Conservation (phyloP, 2,797 vertebrate species). For the Falco concolor region DNA sequence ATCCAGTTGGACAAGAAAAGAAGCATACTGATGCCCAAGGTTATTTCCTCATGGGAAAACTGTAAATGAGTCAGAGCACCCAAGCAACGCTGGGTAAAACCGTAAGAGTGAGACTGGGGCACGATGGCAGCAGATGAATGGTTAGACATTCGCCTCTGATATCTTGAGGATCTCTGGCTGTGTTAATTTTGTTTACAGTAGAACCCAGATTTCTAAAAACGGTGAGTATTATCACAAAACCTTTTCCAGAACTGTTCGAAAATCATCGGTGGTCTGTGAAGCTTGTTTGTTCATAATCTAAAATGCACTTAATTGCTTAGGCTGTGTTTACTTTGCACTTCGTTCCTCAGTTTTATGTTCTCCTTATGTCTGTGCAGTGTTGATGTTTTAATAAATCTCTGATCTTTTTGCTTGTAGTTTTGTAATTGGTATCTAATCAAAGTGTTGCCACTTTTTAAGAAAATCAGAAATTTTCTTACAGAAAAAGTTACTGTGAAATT, state of each 20-base stretch:
- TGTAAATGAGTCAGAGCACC: neutral
- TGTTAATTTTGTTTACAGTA: neutral
- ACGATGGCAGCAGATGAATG: neutral
- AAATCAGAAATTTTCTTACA: neutral
- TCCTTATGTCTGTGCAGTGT: neutral
- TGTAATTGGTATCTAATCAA: neutral
- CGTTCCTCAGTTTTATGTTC: neutral
- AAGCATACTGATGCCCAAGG: neutral
- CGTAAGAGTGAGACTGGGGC: neutral
- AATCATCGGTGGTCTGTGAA: neutral
- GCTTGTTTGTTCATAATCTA: neutral
- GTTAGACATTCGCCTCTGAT: neutral
- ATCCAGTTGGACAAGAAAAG: neutral
- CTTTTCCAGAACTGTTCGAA: neutral
- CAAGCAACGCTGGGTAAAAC: neutral
- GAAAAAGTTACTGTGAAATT: neutral
- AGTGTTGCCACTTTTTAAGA: neutral
- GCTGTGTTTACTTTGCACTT: neutral
- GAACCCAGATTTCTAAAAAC: neutral
- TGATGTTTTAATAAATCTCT: neutral
- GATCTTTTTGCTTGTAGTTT: neutral
- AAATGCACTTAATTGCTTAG: neutral
- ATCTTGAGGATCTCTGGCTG: neutral
- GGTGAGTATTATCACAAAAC: neutral
- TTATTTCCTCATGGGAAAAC: constrained; percentile 2